Evolutionary conservation across 2,113 vertebrate species (phyloP).

Genomic region (Clarias macrocephalus): DNA sequence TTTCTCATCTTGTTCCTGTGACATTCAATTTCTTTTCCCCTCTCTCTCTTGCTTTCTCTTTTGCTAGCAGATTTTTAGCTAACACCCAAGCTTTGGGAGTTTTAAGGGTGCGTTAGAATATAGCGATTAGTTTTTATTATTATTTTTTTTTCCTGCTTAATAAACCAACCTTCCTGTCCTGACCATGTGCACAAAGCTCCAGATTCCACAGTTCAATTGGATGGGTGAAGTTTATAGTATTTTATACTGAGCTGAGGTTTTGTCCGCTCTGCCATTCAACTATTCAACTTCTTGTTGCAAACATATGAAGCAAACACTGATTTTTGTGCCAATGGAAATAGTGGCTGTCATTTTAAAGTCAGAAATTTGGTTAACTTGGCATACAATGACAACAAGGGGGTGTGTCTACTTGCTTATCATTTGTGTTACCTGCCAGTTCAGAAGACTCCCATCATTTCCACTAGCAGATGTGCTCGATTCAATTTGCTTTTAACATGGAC

Average conservation of each 20-base stretch:
- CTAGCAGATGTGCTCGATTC: not conserved
- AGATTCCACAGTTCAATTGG: not conserved
- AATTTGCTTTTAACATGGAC: not conserved
- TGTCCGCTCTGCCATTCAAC: not conserved
- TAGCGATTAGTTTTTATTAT: not conserved
- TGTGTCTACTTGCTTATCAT: not conserved
- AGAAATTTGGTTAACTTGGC: not conserved
- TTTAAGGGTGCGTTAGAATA: not conserved
- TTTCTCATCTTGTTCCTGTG: not conserved
- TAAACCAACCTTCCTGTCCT: not conserved
- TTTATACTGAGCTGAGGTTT: not conserved
- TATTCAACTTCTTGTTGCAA: not conserved
- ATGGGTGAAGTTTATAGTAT: not conserved
- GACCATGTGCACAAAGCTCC: not conserved
- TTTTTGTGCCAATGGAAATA: not conserved
- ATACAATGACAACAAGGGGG: not conserved
- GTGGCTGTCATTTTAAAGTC: not conserved
- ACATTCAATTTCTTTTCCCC: not conserved
- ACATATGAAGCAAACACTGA: not conserved
- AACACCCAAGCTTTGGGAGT: not conserved
- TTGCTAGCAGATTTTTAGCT: not conserved
- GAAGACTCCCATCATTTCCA: not conserved
- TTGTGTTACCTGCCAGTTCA: not conserved
- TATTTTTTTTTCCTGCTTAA: not conserved
- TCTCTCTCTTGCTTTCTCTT: not conserved